Evolutionary conservation across 2,113 vertebrate genomes (phyloP).

Genomic region (Gasterosteus aculeatus): DNA sequence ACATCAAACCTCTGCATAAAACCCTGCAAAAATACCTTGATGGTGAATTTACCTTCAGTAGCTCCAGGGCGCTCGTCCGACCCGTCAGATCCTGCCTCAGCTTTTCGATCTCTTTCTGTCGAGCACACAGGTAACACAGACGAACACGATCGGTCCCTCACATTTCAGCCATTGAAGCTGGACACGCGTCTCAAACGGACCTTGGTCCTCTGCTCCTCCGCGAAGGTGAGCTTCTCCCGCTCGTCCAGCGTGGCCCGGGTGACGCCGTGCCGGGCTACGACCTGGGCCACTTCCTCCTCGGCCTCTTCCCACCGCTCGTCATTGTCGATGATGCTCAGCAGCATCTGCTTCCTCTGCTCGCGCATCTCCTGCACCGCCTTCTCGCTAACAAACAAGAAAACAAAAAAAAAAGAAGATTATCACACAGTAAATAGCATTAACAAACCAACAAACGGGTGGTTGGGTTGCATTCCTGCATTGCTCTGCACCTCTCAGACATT

Average conservation of each 20-base stretch:
- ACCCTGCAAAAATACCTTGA: neutral
- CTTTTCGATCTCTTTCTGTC: slow-evolving; percentile 66
- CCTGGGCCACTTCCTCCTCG: slow-evolving; percentile 72
- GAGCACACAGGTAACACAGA: slow-evolving; percentile 23
- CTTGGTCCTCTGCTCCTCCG: slow-evolving; percentile 69
- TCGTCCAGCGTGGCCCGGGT: slow-evolving; percentile 72
- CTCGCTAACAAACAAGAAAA: slow-evolving; percentile 52
- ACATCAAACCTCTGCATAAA: neutral
- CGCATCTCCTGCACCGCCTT: slow-evolving; percentile 70
- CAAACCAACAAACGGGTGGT: neutral
- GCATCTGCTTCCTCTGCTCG: slow-evolving; percentile 70
- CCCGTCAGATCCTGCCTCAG: slow-evolving; percentile 58
- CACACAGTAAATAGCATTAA: slow-evolving; percentile 1
- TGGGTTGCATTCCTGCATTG: neutral
- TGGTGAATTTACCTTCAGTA: slow-evolving; percentile 68
- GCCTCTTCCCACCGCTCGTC: slow-evolving; percentile 76
- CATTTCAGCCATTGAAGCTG: slow-evolving; percentile 17
- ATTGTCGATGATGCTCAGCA: slow-evolving; percentile 71
- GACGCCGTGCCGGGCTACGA: slow-evolving; percentile 65
- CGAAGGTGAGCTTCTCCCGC: slow-evolving; percentile 65
- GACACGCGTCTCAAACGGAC: slow-evolving; percentile 66
- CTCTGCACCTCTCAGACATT: slow-evolving; percentile 59
- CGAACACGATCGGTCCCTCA: slow-evolving; percentile 3
- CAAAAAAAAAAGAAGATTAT: neutral
- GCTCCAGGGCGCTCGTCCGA: slow-evolving; percentile 51